Percentiles rank a stretch among this genome's conserved stretches.
Evolutionary conservation across 2,888 invertebrate genomes (phyloP).

Genomic region (Ormyrus nitidulus): DNA sequence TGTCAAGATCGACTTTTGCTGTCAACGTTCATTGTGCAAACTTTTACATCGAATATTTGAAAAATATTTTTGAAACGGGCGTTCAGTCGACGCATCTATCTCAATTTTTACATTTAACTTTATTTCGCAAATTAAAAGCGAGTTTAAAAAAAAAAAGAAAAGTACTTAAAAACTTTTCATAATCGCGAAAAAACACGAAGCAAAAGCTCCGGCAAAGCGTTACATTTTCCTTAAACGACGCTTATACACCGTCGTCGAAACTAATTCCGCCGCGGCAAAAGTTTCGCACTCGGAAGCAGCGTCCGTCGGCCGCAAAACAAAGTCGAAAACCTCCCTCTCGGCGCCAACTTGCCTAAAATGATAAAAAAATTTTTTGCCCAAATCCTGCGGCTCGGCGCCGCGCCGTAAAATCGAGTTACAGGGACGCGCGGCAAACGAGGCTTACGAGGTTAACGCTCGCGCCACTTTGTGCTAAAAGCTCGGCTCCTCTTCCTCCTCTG

Average conservation of each 20-base stretch:
- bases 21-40: conserved; percentile 11
- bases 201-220: no score
- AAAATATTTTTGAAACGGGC: not conserved
- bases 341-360: not conserved
- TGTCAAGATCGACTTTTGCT: conserved; percentile 19
- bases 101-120: no score
- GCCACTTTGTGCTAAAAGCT: conserved; percentile 50
- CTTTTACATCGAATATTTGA: conserved; percentile 6
- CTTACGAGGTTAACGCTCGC: conserved; percentile 46
- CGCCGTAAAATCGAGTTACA: conserved; percentile 48
- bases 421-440: conserved; percentile 3
- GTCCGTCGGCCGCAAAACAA: not conserved
- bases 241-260: no score
- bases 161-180: no score
- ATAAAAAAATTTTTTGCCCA: conserved; percentile 23
- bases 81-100: no score
- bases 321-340: not conserved
- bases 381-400: not conserved
- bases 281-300: no score
- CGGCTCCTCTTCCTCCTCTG: not conserved
- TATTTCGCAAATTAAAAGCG: no score
- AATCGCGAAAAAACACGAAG: no score
- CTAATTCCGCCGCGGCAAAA: no score
- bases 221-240: no score
- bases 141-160: no score